Evolutionary conservation across 2,797 vertebrate species (phyloP).

Genomic region (Lacerta viridis): DNA sequence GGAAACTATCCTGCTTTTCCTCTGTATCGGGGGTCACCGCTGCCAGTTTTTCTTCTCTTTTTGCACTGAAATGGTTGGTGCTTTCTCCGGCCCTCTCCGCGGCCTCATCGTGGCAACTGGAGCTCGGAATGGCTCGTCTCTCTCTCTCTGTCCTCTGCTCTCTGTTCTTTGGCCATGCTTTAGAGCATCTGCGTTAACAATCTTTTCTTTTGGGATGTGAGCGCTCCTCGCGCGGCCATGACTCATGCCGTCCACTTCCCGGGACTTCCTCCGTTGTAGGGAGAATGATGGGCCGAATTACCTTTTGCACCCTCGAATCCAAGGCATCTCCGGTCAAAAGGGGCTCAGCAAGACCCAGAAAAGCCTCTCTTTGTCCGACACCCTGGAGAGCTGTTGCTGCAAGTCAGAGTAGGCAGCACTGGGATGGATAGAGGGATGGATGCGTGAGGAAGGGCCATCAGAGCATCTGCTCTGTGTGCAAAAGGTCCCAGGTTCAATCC

Average conservation of each 20-base stretch:
- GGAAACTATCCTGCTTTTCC: not conserved
- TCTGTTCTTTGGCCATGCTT: not conserved
- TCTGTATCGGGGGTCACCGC: not conserved
- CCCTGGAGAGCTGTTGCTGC: no score
- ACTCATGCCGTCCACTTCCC: not conserved
- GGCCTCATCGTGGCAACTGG: not conserved
- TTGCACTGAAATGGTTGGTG: no score
- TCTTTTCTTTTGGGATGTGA: not conserved
- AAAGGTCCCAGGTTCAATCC: no score
- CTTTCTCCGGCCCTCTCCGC: no score
- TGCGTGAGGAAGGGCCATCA: no score
- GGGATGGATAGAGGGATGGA: no score
- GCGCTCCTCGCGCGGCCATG: not conserved
- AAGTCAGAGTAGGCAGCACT: no score
- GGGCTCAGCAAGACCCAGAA: no score
- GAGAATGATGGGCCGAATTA: not conserved
- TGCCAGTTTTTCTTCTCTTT: not conserved
- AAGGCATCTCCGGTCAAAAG: no score
- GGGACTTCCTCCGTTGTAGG: not conserved
- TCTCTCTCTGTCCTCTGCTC: not conserved
- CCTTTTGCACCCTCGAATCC: no score
- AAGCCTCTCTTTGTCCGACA: no score
- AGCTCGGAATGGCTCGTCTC: not conserved
- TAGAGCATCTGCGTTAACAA: accelerated
- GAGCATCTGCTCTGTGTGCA: no score